phyloP scores from a whole-genome alignment of 1,140 invertebrate species.

The Lordiphosa stackelbergi region DNA sequence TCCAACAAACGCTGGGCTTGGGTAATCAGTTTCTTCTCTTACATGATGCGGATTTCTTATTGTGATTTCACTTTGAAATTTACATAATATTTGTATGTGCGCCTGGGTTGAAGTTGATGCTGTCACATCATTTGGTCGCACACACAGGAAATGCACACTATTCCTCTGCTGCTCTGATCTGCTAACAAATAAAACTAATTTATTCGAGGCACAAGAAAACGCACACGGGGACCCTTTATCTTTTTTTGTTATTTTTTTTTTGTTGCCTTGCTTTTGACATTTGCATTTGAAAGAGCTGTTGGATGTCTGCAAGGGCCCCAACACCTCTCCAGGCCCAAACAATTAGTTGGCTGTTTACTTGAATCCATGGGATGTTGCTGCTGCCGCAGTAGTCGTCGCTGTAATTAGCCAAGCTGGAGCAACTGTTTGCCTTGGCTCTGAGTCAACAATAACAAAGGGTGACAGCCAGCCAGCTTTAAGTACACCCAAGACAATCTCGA shows the following conservation, averaged over 20 bases:
- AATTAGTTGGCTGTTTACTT: conserved; percentile 65
- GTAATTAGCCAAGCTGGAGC: conserved; percentile 52
- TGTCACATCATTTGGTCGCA: conserved; percentile 47
- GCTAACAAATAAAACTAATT: conserved; percentile 62
- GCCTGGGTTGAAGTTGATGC: conserved; percentile 22
- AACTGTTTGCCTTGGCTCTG: conserved; percentile 31
- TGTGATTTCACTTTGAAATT: conserved; percentile 58
- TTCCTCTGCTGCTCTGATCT: conserved; percentile 44
- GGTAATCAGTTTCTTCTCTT: conserved; percentile 16
- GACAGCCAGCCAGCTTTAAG: conserved; percentile 23
- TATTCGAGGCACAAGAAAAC: conserved; percentile 42
- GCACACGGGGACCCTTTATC: not conserved
- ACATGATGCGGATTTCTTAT: conserved; percentile 45
- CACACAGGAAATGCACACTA: conserved; percentile 60
- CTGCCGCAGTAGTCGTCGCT: conserved; percentile 23
- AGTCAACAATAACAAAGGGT: conserved; percentile 40
- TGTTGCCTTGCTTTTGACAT: conserved; percentile 28
- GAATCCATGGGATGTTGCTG: conserved; percentile 31
- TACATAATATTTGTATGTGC: conserved; percentile 51
- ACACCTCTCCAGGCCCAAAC: conserved; percentile 51
- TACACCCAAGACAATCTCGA: conserved; percentile 28
- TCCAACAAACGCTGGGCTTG: not conserved
- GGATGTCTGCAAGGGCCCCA: conserved; percentile 25
- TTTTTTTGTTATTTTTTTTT: not conserved
- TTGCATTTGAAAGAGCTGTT: conserved; percentile 66